phyloP scores from a whole-genome alignment of 2,888 invertebrate species.

The Spialia ferax region DNA sequence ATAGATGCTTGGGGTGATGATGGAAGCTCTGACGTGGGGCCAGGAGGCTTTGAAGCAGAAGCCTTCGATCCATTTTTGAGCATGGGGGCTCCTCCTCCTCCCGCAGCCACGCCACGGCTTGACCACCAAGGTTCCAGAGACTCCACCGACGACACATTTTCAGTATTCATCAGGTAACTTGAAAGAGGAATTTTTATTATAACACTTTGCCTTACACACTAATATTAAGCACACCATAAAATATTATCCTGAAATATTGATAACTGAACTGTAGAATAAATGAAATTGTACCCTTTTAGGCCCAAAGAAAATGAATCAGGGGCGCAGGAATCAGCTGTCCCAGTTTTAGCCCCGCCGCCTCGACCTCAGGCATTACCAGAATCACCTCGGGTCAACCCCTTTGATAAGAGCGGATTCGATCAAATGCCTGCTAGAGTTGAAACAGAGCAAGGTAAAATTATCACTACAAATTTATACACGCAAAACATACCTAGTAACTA shows the following conservation, averaged over 20 bases:
- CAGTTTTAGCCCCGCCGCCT: constrained; percentile 92
- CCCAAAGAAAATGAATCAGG: constrained; percentile 80
- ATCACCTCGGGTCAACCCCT: constrained; percentile 92
- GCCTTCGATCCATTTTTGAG: constrained; percentile 94
- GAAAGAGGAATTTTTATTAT: constrained; percentile 30
- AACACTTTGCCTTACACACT: neutral
- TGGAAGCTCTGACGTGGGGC: constrained; percentile 56
- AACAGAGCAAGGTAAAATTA: constrained; percentile 44
- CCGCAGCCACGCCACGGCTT: constrained; percentile 89
- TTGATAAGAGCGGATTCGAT: constrained; percentile 88
- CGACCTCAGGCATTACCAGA: constrained; percentile 79
- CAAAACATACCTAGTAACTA: no score
- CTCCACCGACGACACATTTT: constrained; percentile 93
- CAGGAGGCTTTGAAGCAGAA: constrained; percentile 90
- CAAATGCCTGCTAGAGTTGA: constrained; percentile 55
- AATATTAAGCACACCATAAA: neutral
- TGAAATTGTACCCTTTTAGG: no score
- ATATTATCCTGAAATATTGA: neutral
- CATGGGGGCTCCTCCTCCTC: constrained; percentile 91
- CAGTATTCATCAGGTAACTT: constrained; percentile 91
- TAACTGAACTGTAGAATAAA: no score
- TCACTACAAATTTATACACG: neutral
- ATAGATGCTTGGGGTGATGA: constrained; percentile 76
- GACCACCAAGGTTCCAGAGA: constrained; percentile 90
- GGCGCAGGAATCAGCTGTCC: constrained; percentile 77